phyloP scores from a whole-genome alignment of 2,797 vertebrate genomes.

The Apogon hyalosoma region DNA sequence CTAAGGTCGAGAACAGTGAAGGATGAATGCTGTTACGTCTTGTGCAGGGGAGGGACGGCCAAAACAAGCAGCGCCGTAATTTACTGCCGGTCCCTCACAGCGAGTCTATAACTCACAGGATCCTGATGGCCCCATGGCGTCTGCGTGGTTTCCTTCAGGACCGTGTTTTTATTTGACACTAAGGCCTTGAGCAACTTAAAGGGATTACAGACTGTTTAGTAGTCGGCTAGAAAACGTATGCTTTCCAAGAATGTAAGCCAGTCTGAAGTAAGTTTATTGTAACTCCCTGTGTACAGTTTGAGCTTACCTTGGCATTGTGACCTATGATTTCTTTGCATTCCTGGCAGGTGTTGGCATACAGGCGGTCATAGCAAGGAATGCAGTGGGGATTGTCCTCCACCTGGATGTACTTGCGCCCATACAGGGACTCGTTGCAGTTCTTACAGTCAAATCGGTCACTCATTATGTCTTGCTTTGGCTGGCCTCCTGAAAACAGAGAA shows the following conservation, averaged over 20 bases:
- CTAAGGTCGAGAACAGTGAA: constrained; percentile 20
- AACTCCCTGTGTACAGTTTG: not conserved
- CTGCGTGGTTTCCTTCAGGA: constrained; percentile 45
- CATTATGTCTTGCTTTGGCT: constrained; percentile 81
- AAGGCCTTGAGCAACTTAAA: constrained; percentile 22
- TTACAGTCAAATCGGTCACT: constrained; percentile 92
- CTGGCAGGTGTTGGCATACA: constrained; percentile 93
- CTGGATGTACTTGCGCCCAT: constrained; percentile 94
- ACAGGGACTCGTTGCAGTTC: constrained; percentile 92
- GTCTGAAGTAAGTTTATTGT: not conserved
- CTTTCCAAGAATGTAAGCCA: constrained; percentile 34
- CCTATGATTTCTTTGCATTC: constrained; percentile 93
- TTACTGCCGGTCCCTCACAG: constrained; percentile 49
- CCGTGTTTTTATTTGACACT: constrained; percentile 41
- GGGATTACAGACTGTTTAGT: constrained; percentile 30
- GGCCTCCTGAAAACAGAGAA: constrained; percentile 35
- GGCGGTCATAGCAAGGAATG: constrained; percentile 92
- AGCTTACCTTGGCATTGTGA: constrained; percentile 90
- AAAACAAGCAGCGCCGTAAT: constrained; percentile 58
- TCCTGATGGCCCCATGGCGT: constrained; percentile 37
- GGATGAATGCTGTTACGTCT: constrained; percentile 40
- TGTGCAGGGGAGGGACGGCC: constrained; percentile 43
- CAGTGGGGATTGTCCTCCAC: constrained; percentile 91
- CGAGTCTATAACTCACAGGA: constrained; percentile 59
- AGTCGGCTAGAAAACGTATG: constrained; percentile 13